Percentiles rank a stretch among this genome's conserved stretches.
Conservation (phyloP, 2,113 vertebrate genomes). For the Lycaon pictus region DNA sequence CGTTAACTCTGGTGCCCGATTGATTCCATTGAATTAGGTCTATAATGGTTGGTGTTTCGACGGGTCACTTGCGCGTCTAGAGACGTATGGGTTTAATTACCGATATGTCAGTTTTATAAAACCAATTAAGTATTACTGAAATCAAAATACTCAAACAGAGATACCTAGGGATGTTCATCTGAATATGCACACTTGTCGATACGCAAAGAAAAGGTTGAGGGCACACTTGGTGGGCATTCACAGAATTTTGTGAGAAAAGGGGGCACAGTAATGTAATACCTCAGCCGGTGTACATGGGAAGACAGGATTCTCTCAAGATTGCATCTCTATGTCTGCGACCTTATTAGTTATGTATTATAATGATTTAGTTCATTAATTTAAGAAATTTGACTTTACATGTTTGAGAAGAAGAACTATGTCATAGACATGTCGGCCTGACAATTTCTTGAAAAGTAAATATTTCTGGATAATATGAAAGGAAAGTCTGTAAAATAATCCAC, state of each 20-base stretch:
- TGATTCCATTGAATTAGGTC: neutral
- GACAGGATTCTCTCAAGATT: accelerated
- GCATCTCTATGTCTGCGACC: neutral
- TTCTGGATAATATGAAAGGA: neutral
- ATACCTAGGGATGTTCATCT: accelerated
- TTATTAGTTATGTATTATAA: accelerated
- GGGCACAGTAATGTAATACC: neutral
- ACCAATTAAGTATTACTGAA: neutral
- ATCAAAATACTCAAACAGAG: neutral
- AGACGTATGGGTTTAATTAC: neutral
- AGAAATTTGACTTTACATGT: neutral
- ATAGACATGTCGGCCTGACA: neutral
- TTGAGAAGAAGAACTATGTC: neutral
- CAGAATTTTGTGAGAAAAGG: no score
- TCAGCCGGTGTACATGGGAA: neutral
- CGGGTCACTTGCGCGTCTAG: neutral
- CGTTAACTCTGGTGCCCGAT: neutral
- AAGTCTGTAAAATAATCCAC: neutral
- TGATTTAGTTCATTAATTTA: neutral
- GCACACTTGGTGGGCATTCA: neutral
- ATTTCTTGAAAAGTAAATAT: neutral
- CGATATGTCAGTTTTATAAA: neutral
- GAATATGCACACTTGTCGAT: neutral
- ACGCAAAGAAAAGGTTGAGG: accelerated
- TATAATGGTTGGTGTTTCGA: neutral